Percentiles rank a stretch among this genome's conserved stretches.
Evolutionary conservation across 2,888 invertebrate genomes (phyloP).

Genomic region (Tipula unca): DNA sequence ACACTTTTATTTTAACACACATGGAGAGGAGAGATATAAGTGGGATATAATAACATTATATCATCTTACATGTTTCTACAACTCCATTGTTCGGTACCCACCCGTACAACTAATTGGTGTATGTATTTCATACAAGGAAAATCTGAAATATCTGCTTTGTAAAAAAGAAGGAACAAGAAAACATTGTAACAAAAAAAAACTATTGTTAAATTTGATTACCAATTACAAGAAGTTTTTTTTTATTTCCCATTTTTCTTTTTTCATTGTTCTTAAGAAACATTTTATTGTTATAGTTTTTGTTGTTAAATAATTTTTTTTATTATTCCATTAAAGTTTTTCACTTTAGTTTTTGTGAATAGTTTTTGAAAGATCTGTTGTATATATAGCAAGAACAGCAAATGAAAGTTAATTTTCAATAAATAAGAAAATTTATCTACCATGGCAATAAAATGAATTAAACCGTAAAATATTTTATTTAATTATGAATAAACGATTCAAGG

Average conservation of each 20-base stretch:
- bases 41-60: background rate
- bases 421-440: background rate
- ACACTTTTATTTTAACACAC: background rate
- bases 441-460: background rate
- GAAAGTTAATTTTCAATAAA: background rate
- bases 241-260: background rate
- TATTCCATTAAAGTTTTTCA: background rate
- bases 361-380: background rate
- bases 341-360: background rate
- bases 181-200: background rate
- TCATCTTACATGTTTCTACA: background rate
- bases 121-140: background rate
- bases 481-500: background rate
- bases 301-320: background rate
- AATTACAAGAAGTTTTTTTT: background rate
- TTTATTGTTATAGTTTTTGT: constrained; percentile 14
- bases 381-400: background rate
- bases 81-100: background rate
- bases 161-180: background rate
- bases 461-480: background rate
- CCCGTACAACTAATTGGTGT: background rate
- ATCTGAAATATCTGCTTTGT: background rate
- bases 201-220: constrained; percentile 8
- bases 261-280: background rate
- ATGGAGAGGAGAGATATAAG: background rate